Evolutionary conservation across 23 tunicate genomes (phyloP).

Genomic region (Ascidia mentula): DNA sequence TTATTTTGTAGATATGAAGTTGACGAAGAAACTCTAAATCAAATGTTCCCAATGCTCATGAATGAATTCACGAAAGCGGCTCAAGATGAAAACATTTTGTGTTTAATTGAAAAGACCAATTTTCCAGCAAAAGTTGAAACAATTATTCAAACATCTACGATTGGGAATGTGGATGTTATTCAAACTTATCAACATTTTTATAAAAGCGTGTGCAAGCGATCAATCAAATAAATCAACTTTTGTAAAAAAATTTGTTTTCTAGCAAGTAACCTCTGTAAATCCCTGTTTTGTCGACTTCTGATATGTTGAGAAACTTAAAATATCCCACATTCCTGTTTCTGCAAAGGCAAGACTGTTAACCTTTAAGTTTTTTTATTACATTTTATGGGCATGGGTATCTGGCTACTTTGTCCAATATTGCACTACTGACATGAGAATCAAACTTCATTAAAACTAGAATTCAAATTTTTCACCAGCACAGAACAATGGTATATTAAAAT

Average conservation of each 20-base stretch:
- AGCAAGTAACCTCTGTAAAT: background rate
- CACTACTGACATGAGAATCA: too few species aligned
- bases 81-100: background rate
- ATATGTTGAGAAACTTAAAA: too few species aligned
- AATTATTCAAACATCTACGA: background rate
- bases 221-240: background rate
- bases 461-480: too few species aligned
- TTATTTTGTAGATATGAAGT: background rate
- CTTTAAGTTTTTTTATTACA: too few species aligned
- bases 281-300: too few species aligned
- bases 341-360: too few species aligned
- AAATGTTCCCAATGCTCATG: conserved; percentile 32
- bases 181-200: background rate
- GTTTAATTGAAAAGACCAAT: background rate
- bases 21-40: conserved; percentile 13
- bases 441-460: too few species aligned
- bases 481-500: too few species aligned
- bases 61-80: conserved; percentile 52
- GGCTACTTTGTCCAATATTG: too few species aligned
- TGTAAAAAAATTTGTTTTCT: background rate
- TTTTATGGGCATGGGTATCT: too few species aligned
- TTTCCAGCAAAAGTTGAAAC: conserved; percentile 1
- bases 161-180: background rate
- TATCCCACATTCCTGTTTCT: too few species aligned
- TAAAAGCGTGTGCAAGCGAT: background rate